Conservation (phyloP, 2,888 invertebrate species). For the Julus scanicus region DNA sequence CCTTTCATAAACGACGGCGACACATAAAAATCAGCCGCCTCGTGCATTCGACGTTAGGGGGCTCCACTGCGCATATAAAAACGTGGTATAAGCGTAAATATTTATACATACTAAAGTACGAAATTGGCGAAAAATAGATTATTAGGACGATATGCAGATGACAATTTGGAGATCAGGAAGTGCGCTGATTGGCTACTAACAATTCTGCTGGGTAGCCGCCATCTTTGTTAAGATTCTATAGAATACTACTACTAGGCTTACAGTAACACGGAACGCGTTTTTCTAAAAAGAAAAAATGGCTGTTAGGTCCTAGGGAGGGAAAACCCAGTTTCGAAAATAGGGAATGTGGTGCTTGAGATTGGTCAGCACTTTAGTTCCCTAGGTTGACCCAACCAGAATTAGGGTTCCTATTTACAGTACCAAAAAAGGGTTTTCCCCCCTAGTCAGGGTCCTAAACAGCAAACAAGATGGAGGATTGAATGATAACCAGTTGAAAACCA, state of each 20-base stretch:
- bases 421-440: neutral
- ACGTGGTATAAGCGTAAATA: conserved; percentile 47
- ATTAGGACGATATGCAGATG: conserved; percentile 47
- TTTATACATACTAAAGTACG: conserved; percentile 47
- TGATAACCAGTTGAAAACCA: conserved; percentile 25
- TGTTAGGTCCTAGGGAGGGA: neutral
- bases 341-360: too few relatives aligned
- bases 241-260: conserved; percentile 29
- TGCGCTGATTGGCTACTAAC: conserved; percentile 47
- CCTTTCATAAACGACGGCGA: neutral
- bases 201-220: conserved; percentile 36
- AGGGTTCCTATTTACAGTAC: conserved; percentile 3
- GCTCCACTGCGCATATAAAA: conserved; percentile 46
- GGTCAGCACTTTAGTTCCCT: too few relatives aligned
- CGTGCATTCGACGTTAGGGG: conserved; percentile 7
- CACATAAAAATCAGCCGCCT: neutral
- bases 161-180: conserved; percentile 47
- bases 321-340: neutral
- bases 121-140: conserved; percentile 47
- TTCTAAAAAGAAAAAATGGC: neutral
- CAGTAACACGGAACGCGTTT: neutral
- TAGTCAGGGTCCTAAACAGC: neutral
- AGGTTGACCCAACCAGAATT: neutral
- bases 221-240: conserved; percentile 43
- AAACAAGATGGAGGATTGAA: neutral